Conservation (phyloP, 1,140 invertebrate species). For the Aphelenchoides fujianensis region DNA sequence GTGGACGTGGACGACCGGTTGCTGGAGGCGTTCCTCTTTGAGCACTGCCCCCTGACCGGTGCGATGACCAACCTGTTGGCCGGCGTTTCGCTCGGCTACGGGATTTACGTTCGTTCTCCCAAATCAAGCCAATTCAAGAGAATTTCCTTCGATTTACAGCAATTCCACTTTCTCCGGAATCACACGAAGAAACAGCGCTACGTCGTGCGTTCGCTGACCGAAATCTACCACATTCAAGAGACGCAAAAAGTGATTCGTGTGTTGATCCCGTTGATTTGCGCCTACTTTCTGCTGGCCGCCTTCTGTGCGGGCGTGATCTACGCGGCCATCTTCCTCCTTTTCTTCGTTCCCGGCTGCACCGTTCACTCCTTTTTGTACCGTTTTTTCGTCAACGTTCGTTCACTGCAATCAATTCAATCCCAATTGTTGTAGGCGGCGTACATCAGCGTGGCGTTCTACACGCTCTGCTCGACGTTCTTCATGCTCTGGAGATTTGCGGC, state of each 20-base stretch:
- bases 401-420: constrained; percentile 5
- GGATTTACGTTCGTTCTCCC: neutral
- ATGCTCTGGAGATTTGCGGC: neutral
- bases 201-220: neutral
- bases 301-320: neutral
- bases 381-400: neutral
- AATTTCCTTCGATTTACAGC: neutral
- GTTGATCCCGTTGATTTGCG: neutral
- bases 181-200: neutral
- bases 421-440: neutral
- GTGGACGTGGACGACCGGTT: neutral
- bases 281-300: neutral
- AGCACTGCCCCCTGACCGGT: neutral
- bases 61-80: neutral
- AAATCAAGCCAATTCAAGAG: neutral
- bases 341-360: neutral
- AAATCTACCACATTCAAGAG: neutral
- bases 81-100: neutral
- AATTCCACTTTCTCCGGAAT: neutral
- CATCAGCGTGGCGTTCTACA: neutral
- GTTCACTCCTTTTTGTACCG: neutral
- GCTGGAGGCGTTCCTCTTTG: neutral
- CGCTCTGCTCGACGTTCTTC: neutral
- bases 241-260: neutral
- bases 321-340: neutral